A percentile compares a stretch with the other conserved stretches of the same genome.
phyloP scores from a whole-genome alignment of 2,113 vertebrate genomes.

The Panthera uncia region DNA sequence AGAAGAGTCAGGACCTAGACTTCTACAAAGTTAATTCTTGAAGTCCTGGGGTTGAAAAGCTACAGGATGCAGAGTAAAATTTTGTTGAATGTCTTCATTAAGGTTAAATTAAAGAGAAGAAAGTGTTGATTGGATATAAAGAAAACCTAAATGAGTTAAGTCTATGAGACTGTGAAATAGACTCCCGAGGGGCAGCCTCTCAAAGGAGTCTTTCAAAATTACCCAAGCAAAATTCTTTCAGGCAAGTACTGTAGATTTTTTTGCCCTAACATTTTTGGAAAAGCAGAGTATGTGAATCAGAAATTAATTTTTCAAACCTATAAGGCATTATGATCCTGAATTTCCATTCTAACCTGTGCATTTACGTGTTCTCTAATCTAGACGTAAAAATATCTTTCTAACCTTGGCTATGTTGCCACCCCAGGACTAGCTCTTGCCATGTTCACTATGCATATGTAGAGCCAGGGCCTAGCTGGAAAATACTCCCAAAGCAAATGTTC shows the following conservation, averaged over 20 bases:
- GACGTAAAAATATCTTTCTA: neutral
- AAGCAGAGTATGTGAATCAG: neutral
- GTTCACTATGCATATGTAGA: neutral
- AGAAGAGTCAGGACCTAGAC: neutral
- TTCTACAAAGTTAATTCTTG: constrained; percentile 49
- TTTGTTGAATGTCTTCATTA: constrained; percentile 63
- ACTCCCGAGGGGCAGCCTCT: neutral
- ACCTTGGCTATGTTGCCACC: neutral
- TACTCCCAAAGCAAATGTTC: neutral
- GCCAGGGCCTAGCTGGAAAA: neutral
- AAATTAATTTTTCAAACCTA: neutral
- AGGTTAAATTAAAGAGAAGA: constrained; percentile 69
- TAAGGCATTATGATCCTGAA: neutral
- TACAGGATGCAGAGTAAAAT: constrained; percentile 26
- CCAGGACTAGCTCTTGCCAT: neutral
- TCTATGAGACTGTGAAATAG: constrained; percentile 60
- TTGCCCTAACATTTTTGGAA: neutral
- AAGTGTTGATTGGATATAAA: constrained; percentile 43
- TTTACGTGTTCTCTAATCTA: neutral
- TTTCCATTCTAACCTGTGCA: neutral
- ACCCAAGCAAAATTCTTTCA: constrained; percentile 28
- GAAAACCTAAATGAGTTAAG: constrained; percentile 59
- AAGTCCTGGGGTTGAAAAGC: constrained; percentile 40
- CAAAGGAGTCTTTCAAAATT: constrained; percentile 48
- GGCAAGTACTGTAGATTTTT: neutral